Evolutionary conservation across 1,140 invertebrate genomes (phyloP), one percentile per base, ranked within the genome.

Genomic region (Aphaenogaster floridana): DNA sequence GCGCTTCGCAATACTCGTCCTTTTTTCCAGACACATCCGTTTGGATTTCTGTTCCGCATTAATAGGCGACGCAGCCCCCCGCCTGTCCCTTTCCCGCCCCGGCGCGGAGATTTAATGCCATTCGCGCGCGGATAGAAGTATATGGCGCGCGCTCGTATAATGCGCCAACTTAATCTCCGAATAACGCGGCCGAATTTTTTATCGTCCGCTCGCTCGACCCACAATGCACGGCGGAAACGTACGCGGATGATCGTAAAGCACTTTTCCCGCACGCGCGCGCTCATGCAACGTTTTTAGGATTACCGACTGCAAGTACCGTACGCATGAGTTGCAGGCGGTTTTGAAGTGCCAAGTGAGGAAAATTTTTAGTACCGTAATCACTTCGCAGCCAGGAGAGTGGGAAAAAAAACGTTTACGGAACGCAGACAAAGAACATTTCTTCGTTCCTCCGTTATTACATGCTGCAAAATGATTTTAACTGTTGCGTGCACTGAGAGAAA

Each of bases 91-190:
- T 17, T 3, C 21, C 50, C 36, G 8, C 15, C 54, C 66, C 34
- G 64, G 69, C 59, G 28, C 57, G 66, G 71, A 87, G 86, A 87
- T 89, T 87, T 81, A 87, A 89, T 83, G 57, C 48, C 28, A 11
- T 21, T 42, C 63, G 77, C 57, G 64, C 36, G 83, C 83, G 61
- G 17, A 90, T 81, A 57, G 48, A 81, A 79, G 52, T 52, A 11
- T 68, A 88, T 63, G 76, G 54, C 66, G 54, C 63, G 71, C 88
- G 39, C 42, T 59, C 63, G 59, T 78, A 89, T 90, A 87, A 86
- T 64, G 78, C 77, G 34, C 57, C 88, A 85, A 89, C 86, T 83
- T 89, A 90, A 90, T 89, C 89, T 36, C 76, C 84, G 77, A 86
- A 77, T 87, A 85, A 71, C 61, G 57, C 78, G 88, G 76, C 52